A percentile compares a stretch with the other conserved stretches of the same genome.
phyloP scores from a whole-genome alignment of 1,140 invertebrate species.

The Belonocnema kinseyi region DNA sequence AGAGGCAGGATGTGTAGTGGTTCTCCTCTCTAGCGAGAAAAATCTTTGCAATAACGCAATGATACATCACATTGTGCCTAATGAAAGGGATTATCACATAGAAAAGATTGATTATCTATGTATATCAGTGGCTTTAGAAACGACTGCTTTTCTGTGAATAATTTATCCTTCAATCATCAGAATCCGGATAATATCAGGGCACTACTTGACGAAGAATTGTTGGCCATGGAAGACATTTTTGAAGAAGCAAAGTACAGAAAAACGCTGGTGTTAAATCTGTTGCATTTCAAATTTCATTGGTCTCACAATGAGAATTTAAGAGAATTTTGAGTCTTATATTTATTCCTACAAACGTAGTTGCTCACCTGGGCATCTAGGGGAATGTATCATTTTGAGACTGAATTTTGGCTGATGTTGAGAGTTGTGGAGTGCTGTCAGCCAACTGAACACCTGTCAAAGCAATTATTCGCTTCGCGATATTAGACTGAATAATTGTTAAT shows the following conservation, averaged over 20 bases:
- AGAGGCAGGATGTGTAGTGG: constrained; percentile 52
- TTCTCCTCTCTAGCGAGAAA: constrained; percentile 69
- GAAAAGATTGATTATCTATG: constrained; percentile 65
- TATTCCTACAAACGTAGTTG: too few species aligned
- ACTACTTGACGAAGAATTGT: constrained; percentile 50
- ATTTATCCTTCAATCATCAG: neutral
- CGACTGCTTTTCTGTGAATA: constrained; percentile 36
- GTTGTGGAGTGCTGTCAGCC: too few species aligned
- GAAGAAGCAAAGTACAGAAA: constrained; percentile 56
- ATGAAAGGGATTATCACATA: constrained; percentile 60
- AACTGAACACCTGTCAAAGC: too few species aligned
- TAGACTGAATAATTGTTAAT: too few species aligned
- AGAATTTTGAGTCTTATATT: too few species aligned
- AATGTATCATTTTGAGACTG: too few species aligned
- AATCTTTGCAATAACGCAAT: constrained; percentile 72
- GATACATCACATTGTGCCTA: constrained; percentile 61
- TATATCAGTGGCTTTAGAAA: constrained; percentile 24
- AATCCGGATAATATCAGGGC: neutral
- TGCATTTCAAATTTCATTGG: too few species aligned
- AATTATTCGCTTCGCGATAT: too few species aligned
- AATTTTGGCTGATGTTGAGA: too few species aligned
- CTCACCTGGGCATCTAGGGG: too few species aligned
- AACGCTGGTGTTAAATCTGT: too few species aligned
- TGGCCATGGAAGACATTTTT: constrained; percentile 58
- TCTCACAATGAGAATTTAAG: too few species aligned